Evolutionary conservation across 1,140 invertebrate genomes (phyloP).

Genomic region (Brachionus paranguensis): DNA sequence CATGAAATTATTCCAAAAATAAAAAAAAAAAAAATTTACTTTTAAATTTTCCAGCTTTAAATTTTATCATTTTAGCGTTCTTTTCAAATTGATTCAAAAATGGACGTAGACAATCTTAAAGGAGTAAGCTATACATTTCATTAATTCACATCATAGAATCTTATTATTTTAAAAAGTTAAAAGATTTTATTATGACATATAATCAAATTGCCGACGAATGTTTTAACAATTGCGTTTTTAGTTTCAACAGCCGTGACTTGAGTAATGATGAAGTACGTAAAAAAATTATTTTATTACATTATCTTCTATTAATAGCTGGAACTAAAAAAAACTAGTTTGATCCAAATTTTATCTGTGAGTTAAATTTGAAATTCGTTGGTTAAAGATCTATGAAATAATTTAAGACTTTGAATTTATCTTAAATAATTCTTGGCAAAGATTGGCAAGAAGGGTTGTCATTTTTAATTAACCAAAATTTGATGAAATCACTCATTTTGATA

Average conservation of each 20-base stretch:
- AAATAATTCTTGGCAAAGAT: too few relatives aligned
- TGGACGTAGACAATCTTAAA: constrained; percentile 10
- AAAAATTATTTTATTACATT: background rate
- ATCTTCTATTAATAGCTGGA: too few relatives aligned
- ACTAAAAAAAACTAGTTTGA: too few relatives aligned
- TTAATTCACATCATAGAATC: too few relatives aligned
- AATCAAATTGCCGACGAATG: constrained; percentile 23
- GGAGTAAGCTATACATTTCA: background rate
- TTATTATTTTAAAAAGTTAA: background rate
- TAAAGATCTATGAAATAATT: too few relatives aligned
- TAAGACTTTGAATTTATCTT: too few relatives aligned
- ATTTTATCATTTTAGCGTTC: constrained; percentile 4
- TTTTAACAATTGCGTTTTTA: constrained; percentile 21
- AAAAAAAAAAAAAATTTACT: background rate
- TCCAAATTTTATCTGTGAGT: too few relatives aligned
- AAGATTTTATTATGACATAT: constrained; percentile 14
- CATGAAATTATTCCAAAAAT: constrained; percentile 28
- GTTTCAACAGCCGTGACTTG: background rate
- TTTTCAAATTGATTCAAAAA: background rate
- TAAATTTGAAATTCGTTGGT: too few relatives aligned
- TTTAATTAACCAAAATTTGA: too few relatives aligned
- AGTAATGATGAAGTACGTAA: background rate
- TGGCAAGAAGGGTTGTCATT: too few relatives aligned
- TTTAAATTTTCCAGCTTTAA: background rate
- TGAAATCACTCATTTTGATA: too few relatives aligned